Base-by-base conservation (phyloP, 2,113 vertebrate species). In the Erinaceus europaeus region DNA sequence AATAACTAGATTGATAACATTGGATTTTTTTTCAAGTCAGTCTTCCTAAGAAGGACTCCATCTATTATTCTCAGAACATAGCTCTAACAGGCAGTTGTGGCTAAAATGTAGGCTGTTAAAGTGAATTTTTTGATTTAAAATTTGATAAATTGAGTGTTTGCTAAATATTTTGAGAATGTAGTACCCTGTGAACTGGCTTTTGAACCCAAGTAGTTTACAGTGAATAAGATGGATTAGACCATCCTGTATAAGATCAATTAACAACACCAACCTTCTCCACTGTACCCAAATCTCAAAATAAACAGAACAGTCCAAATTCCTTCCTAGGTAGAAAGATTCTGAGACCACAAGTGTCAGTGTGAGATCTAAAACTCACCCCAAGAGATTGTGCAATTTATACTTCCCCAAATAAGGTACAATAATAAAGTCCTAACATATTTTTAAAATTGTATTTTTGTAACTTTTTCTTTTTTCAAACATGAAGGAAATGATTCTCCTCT, bases 151-250 rank as follows among this genome's bases (percentile, higher is more conserved):
- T 44, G 59, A 77, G n/a, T 84, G 10, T 89, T 90, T 85, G 57
- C 67, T 79, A 83, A 81, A 76, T 81, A 69, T 61, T 86, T 93
- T 75, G 84, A 74, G 13, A 42, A 90, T 86, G 32, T 32, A 73
- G 25, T 71, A 25, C 74, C 74, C 84, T 78, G 15, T 78, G 55
- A 25, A 82, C 80, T 89, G 77, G 89, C 89, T 71, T 53, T 84
- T 93, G 69, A 93, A 53, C 52, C 57, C 40, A 86, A 84, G 42
- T 29, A 36, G 77, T 61, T 75, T 59, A 84, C 44, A 65, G 48
- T 46, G 36, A 73, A 84, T 84, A 93, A 91, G 89, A 94, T 55
- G 42, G 69, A 93, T 94, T 90, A 94, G 48, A 25, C 42, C 38
- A 71, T 57, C 42, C 84, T 32, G n/a, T 32, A 40, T 32, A 62